These are phyloP conservation scores for Acanthisitta chloris DNA, from an alignment of 2,113 vertebrate species.

Conservation along the genomic window DNA sequence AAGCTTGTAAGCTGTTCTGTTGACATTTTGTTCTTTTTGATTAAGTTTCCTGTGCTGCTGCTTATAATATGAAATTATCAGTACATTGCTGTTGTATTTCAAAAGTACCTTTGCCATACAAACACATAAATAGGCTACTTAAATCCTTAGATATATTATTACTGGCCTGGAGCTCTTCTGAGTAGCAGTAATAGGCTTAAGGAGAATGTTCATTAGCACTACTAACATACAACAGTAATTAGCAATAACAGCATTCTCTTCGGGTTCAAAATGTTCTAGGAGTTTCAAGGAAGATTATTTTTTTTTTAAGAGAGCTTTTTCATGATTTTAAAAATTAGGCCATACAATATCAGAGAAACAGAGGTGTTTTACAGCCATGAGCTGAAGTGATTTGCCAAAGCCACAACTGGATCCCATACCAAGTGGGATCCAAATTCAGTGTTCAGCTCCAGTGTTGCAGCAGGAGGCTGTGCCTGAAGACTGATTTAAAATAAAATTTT, in stretches of 20 bases:
- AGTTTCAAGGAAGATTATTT: not conserved
- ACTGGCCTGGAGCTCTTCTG: not conserved
- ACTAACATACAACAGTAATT: not conserved
- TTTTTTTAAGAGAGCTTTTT: not conserved
- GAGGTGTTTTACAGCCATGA: not conserved
- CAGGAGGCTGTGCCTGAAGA: not conserved
- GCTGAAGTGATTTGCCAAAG: not conserved
- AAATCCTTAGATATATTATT: not conserved
- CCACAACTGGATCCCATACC: not conserved
- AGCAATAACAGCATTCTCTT: not conserved
- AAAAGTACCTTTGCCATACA: not conserved
- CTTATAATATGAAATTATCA: not conserved
- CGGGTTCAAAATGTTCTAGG: not conserved
- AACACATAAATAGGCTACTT: not conserved
- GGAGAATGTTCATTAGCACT: not conserved
- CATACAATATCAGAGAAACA: not conserved
- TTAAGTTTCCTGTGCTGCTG: constrained; percentile 13
- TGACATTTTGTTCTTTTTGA: constrained; percentile 58
- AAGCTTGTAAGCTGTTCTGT: constrained; percentile 46
- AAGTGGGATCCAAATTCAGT: not conserved
- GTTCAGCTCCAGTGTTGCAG: not conserved
- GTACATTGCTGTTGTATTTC: not conserved
- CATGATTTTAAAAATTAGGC: not conserved
- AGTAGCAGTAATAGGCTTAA: not conserved
- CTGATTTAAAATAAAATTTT: too few relatives aligned